Conservation (phyloP, 2,113 vertebrate species). For the Trematocara macrostoma region DNA sequence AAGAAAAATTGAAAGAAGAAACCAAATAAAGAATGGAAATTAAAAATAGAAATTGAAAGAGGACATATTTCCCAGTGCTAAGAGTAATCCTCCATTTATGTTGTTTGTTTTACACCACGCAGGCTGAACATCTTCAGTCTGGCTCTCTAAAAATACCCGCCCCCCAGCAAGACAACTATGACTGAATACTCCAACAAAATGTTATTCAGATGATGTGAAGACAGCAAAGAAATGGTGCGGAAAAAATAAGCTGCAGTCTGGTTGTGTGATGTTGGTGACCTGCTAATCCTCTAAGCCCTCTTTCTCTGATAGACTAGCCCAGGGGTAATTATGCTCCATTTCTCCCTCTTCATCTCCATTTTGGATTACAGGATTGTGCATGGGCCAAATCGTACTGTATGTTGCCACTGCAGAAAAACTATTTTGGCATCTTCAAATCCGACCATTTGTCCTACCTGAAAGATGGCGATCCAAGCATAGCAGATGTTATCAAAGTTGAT, state of each 20-base stretch:
- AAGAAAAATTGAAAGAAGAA: not conserved
- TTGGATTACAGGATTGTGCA: not conserved
- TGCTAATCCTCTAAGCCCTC: constrained; percentile 18
- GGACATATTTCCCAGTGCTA: not conserved
- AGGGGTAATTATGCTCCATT: not conserved
- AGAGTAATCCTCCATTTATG: not conserved
- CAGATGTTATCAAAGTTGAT: constrained; percentile 99
- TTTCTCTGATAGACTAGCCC: constrained; percentile 1
- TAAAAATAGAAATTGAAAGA: not conserved
- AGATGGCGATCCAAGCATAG: constrained; percentile 98
- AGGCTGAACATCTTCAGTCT: constrained; percentile 16
- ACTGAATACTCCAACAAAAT: not conserved
- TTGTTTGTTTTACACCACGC: not conserved
- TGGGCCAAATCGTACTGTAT: not conserved
- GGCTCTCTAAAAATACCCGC: not conserved
- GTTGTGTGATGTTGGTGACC: not conserved
- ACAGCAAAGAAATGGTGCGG: constrained; percentile 27
- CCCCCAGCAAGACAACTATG: not conserved
- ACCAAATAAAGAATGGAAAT: not conserved
- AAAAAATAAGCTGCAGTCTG: constrained; percentile 14
- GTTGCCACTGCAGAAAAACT: not conserved
- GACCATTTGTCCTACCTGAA: constrained; percentile 78
- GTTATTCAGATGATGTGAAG: constrained; percentile 11
- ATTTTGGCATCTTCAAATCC: not conserved
- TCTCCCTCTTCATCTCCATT: not conserved